Evolutionary conservation across 2,113 vertebrate genomes (phyloP).

Genomic region (Gavialis gangeticus): DNA sequence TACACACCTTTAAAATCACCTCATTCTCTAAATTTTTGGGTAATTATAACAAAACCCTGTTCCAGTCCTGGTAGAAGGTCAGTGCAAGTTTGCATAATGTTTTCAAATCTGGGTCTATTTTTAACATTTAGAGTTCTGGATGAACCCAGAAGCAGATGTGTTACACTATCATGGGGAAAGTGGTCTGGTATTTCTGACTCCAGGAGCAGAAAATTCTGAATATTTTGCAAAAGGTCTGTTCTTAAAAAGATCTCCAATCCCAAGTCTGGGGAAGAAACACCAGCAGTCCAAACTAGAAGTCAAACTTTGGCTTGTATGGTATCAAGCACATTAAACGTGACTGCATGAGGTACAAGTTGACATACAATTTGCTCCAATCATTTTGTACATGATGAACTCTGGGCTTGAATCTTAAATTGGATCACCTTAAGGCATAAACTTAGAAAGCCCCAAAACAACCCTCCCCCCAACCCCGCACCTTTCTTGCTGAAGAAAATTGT

Average conservation of each 20-base stretch:
- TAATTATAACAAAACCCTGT: too few relatives aligned
- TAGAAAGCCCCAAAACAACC: background rate
- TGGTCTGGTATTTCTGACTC: background rate
- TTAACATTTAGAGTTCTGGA: background rate
- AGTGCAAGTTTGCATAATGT: background rate
- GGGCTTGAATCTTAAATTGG: background rate
- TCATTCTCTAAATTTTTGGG: too few relatives aligned
- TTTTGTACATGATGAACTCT: background rate
- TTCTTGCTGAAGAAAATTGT: background rate
- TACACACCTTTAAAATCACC: background rate
- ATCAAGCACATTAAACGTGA: background rate
- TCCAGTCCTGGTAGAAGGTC: background rate
- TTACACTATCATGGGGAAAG: background rate
- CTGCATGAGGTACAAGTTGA: background rate
- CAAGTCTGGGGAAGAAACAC: background rate
- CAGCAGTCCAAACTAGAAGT: background rate
- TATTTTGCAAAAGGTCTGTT: background rate
- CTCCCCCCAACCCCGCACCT: background rate
- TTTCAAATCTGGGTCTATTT: background rate
- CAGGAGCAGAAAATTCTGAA: background rate
- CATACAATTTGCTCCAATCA: constrained; percentile 2
- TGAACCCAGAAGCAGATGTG: background rate
- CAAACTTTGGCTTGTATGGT: background rate
- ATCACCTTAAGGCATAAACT: constrained; percentile 12
- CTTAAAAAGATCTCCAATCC: background rate